A percentile compares a stretch with the other conserved stretches of the same genome.
Conservation (phyloP, 2,888 invertebrate species). For the Lasioglossum leucozonium region DNA sequence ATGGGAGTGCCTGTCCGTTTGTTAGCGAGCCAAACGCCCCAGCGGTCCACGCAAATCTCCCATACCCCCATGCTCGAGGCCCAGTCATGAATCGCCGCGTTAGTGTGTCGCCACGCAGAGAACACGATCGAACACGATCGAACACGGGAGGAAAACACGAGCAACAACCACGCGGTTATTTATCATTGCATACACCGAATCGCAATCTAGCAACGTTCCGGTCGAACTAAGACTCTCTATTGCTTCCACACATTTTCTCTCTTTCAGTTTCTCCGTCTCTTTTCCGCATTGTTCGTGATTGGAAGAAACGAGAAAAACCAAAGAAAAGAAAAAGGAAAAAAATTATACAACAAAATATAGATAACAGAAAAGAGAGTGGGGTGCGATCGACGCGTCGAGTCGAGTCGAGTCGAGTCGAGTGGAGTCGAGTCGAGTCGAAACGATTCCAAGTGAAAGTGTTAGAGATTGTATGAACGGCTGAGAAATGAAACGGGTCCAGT, state of each 20-base stretch:
- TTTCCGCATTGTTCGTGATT: slow-evolving; percentile 37
- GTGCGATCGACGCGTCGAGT: slow-evolving; percentile 38
- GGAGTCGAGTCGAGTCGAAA: neutral
- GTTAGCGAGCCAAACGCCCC: slow-evolving; percentile 85
- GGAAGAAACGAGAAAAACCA: slow-evolving; percentile 44
- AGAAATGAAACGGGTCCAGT: slow-evolving; percentile 20
- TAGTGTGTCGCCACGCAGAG: slow-evolving; percentile 28
- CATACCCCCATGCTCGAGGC: slow-evolving; percentile 83
- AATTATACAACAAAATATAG: neutral
- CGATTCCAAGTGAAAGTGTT: slow-evolving; percentile 12
- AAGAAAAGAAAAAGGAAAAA: slow-evolving; percentile 7
- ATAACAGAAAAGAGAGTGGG: neutral
- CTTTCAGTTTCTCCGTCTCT: slow-evolving; percentile 62
- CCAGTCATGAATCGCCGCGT: slow-evolving; percentile 79
- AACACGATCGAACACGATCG: slow-evolving; percentile 30
- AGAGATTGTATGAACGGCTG: slow-evolving; percentile 9
- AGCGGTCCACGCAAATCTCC: slow-evolving; percentile 84
- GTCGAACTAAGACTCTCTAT: slow-evolving; percentile 17
- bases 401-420: slow-evolving; percentile 6
- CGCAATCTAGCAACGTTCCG: slow-evolving; percentile 14
- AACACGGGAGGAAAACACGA: slow-evolving; percentile 36
- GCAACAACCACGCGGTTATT: slow-evolving; percentile 23
- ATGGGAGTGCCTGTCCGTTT: slow-evolving; percentile 84
- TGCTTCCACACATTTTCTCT: slow-evolving; percentile 70
- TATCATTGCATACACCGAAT: slow-evolving; percentile 23